Conservation (phyloP, 2,797 vertebrate genomes). For the Onychomys leucogaster region DNA sequence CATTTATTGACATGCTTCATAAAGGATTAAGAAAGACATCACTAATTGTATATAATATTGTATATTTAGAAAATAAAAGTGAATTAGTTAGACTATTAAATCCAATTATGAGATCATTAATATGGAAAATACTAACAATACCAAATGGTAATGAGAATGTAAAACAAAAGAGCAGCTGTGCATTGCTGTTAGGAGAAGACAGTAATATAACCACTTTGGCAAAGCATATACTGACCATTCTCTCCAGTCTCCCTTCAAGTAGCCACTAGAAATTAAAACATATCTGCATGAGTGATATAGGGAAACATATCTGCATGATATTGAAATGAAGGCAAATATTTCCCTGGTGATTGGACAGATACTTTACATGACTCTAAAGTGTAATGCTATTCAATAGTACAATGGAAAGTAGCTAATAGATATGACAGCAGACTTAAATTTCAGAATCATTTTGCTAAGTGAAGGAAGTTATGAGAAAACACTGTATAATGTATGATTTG, state of each 20-base stretch:
- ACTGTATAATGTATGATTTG: not conserved
- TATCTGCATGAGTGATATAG: not conserved
- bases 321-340: conserved; percentile 10
- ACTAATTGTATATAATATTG: not conserved
- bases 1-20: conserved; percentile 26
- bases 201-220: not conserved
- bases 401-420: not conserved
- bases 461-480: conserved; percentile 26
- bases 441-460: conserved; percentile 25
- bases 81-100: conserved; percentile 22
- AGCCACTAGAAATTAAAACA: not conserved
- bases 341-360: not conserved
- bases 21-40: conserved; percentile 11
- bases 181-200: not conserved
- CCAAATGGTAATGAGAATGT: conserved; percentile 3
- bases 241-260: not conserved
- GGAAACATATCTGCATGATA: not conserved
- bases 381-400: not conserved
- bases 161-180: not conserved
- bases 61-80: conserved; percentile 60
- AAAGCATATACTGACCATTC: not conserved
- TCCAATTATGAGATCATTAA: not conserved
- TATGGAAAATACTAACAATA: not conserved
- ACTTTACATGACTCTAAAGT: not conserved
- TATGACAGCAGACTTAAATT: not conserved